Percentiles rank a stretch among this genome's conserved stretches.
Conservation (phyloP, 2,113 vertebrate genomes). For the Trochalopteron elliotii region DNA sequence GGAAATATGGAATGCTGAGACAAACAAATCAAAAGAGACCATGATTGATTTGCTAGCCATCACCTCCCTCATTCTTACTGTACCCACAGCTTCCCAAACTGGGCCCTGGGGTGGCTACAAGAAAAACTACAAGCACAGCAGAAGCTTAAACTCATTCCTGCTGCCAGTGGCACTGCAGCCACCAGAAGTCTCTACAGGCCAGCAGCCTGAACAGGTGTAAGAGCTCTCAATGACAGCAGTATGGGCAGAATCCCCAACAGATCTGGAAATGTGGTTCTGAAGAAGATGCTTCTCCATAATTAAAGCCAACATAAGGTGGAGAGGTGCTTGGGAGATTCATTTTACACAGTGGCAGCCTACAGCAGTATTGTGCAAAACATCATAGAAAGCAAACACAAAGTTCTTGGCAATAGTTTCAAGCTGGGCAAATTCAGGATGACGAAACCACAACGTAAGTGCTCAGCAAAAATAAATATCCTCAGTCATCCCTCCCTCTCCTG, state of each 20-base stretch:
- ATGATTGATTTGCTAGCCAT: not conserved
- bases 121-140: not conserved
- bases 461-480: constrained; percentile 33
- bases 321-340: constrained; percentile 3
- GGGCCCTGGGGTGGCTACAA: not conserved
- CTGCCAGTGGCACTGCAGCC: not conserved
- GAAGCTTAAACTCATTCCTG: not conserved
- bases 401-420: constrained; percentile 43
- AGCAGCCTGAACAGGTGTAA: not conserved
- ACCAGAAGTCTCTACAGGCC: not conserved
- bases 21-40: not conserved
- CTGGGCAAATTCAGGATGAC: constrained; percentile 46
- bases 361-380: constrained; percentile 42
- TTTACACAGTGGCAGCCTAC: constrained; percentile 41
- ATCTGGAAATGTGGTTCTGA: not conserved
- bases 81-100: not conserved
- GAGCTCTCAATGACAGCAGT: not conserved
- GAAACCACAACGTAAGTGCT: constrained; percentile 53
- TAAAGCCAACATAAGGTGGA: not conserved
- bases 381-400: constrained; percentile 33
- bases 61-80: not conserved
- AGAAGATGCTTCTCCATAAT: not conserved
- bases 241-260: not conserved
- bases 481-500: not conserved
- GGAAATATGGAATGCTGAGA: not conserved